Evolutionary conservation across 2,888 invertebrate genomes (phyloP).

Genomic region (Micoletzkya japonica): DNA sequence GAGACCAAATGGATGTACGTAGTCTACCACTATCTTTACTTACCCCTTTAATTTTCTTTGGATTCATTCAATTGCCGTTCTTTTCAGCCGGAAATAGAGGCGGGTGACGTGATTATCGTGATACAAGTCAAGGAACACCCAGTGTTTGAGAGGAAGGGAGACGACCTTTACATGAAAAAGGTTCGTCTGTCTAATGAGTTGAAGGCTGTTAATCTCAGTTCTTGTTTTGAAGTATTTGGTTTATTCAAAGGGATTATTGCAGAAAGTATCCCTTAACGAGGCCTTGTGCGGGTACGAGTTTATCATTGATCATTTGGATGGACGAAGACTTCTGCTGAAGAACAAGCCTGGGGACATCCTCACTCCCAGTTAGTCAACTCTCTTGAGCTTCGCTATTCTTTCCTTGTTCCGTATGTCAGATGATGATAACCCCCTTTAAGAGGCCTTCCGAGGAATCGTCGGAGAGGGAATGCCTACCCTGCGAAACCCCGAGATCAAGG

Average conservation of each 20-base stretch:
- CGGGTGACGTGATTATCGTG: slow-evolving; percentile 87
- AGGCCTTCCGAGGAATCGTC: slow-evolving; percentile 74
- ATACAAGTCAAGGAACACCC: slow-evolving; percentile 81
- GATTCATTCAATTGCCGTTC: slow-evolving; percentile 3
- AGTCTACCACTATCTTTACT: background rate
- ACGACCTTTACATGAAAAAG: slow-evolving; percentile 71
- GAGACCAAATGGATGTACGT: slow-evolving; percentile 76
- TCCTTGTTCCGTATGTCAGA: background rate
- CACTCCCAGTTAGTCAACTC: slow-evolving; percentile 74
- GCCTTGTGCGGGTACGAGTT: slow-evolving; percentile 87
- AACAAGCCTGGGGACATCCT: slow-evolving; percentile 81
- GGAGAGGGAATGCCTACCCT: slow-evolving; percentile 85
- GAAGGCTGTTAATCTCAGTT: background rate
- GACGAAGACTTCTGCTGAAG: slow-evolving; percentile 79
- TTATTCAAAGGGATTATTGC: background rate
- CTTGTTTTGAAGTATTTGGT: background rate
- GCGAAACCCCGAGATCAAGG: slow-evolving; percentile 65
- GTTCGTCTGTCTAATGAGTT: slow-evolving; percentile 11
- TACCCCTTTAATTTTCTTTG: background rate
- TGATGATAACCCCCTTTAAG: slow-evolving; percentile 55
- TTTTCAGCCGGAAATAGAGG: slow-evolving; percentile 77
- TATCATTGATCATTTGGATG: slow-evolving; percentile 85
- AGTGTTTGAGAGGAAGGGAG: slow-evolving; percentile 77
- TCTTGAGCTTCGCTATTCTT: background rate
- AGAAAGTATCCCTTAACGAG: slow-evolving; percentile 77